Conservation (phyloP, 1,140 invertebrate species). For the Lucilia cuprina region DNA sequence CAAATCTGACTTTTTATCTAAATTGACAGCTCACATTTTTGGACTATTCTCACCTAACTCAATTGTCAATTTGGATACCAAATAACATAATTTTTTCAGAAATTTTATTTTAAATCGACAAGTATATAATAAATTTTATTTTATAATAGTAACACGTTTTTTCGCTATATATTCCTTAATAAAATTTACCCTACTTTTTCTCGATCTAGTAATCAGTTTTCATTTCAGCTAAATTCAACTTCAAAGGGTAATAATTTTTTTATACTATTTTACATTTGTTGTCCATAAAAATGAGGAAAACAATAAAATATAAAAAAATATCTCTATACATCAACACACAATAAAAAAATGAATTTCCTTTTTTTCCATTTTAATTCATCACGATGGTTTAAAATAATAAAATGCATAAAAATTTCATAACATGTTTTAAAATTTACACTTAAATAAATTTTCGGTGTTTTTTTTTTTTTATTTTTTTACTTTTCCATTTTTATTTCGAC, state of each 20-base stretch:
- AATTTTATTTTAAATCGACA: too few species aligned
- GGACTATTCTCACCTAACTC: too few species aligned
- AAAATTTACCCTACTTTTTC: too few species aligned
- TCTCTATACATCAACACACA: background rate
- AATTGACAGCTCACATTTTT: too few species aligned
- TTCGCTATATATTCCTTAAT: too few species aligned
- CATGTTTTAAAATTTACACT: background rate
- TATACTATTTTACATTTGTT: background rate
- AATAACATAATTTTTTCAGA: too few species aligned
- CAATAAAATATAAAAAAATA: background rate
- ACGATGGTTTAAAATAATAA: slow-evolving; percentile 7
- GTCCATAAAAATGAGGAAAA: background rate
- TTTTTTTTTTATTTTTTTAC: background rate
- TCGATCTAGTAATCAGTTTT: too few species aligned
- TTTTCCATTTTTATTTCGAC: background rate
- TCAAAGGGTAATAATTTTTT: background rate
- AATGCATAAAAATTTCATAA: background rate
- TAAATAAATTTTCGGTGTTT: background rate
- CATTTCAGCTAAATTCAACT: too few species aligned
- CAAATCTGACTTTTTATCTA: too few species aligned
- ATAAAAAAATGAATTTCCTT: background rate
- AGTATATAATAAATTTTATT: too few species aligned
- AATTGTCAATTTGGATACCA: too few species aligned
- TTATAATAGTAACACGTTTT: too few species aligned
- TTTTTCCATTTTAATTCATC: slow-evolving; percentile 8